Percentiles rank a stretch among this genome's conserved stretches.
These are phyloP conservation scores for Parotocinclus haroldoi DNA, from an alignment of 2,797 vertebrate genomes.

Conservation along the genomic window DNA sequence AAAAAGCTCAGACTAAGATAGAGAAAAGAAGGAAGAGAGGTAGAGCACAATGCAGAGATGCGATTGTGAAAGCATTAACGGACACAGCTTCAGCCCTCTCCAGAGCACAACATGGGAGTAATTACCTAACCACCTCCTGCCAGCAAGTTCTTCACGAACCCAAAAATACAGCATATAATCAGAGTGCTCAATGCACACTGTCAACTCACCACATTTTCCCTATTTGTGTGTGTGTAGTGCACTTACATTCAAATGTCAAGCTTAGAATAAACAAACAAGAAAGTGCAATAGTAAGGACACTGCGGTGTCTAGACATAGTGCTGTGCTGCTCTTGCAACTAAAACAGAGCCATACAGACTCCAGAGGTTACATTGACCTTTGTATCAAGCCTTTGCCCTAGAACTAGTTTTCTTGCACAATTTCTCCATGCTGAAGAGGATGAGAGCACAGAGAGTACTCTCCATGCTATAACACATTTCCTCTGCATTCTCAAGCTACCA, in stretches of 20 bases:
- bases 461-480: neutral
- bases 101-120: constrained; percentile 42
- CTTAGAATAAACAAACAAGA: constrained; percentile 28
- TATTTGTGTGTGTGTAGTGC: neutral
- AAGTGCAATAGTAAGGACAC: constrained; percentile 31
- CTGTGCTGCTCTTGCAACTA: constrained; percentile 28
- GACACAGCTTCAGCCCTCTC: constrained; percentile 20
- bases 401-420: constrained; percentile 24
- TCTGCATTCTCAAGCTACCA: neutral
- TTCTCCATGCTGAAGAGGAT: constrained; percentile 7
- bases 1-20: constrained; percentile 1
- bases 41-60: neutral
- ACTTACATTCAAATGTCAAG: constrained; percentile 27
- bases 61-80: neutral
- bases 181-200: constrained; percentile 26
- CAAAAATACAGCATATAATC: constrained; percentile 37
- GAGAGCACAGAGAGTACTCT: neutral
- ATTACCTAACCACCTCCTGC: constrained; percentile 42
- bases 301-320: constrained; percentile 27
- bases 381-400: constrained; percentile 12
- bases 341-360: constrained; percentile 27
- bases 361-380: constrained; percentile 16
- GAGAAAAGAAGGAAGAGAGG: neutral
- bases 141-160: constrained; percentile 33
- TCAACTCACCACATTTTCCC: constrained; percentile 31